Base-by-base conservation (phyloP, 2,797 vertebrate species). In the Sciurus vulgaris region DNA sequence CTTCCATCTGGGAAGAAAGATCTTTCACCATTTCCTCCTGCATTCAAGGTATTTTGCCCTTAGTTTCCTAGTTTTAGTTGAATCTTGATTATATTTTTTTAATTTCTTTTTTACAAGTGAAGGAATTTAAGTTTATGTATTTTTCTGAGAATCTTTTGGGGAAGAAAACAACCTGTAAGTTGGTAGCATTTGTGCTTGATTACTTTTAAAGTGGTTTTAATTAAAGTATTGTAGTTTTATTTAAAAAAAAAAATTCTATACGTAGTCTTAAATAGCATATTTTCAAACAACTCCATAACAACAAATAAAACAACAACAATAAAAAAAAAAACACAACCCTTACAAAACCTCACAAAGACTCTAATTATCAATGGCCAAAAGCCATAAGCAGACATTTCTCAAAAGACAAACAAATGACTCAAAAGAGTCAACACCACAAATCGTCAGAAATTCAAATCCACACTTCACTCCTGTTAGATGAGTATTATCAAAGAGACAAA, bases 121-220 rank as follows among this genome's bases (percentile, higher is more conserved):
- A 61, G 2, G 24, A 26, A 61, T 61, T 61, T 61, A 24, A 61
- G 59, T 26, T 61, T 61, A 61, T 59, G 6, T 24, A 59, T 61
- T 61, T 61, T 61, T 61, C 59, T 61, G 24, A 61, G 24, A 10
- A 61, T 2, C 9, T 61, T 61, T 61, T 61, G 24, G 10, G 10
- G 7, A 61, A 61, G 26, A 61, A 59, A 26, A 54, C 17, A 54
- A 49, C 11, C 54, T 20, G 7, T 56, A 56, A 18, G 20, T 56
- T 56, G 20, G 54, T 61, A 26, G 24, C 20, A 26, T 61, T 61
- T 61, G 59, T 61, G 59, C 24, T 61, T 59, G 10, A 13, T 56
- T 88, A 69, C 30, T 41, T 86, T 93, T 17, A 72, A 90, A 93
- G 38, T 26, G 83, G 44, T 47, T n/a, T 83, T 73, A 79, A 59